Evolutionary conservation across 1,140 invertebrate species (phyloP), one percentile per base, ranked within the genome.

Genomic region (Ridgeia piscesae): DNA sequence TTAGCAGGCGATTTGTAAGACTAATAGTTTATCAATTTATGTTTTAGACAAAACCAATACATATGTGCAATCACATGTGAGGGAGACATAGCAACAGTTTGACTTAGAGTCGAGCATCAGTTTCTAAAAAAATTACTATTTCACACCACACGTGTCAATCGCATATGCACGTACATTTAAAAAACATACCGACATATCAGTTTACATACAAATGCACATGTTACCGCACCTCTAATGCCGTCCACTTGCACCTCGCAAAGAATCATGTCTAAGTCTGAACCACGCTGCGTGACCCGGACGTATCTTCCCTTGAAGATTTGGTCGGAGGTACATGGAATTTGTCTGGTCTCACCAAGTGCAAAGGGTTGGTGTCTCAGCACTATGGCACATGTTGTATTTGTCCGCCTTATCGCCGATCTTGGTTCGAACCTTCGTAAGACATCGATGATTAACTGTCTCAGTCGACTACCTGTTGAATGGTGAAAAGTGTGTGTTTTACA

Each of bases 231-330:
- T 21, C 58, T 9, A 77, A 21, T 31, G 58, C 58, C 58, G 58
- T 77, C 58, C 58, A 77, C 58, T 77, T 77, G 58, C 58, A 77
- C 58, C 58, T 77, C 58, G 58, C 58, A 77, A 77, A 77, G 58
- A 77, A 77, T 31, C 58, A 77, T 77, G 17, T 77, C 58, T 2
- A 77, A 17, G 58, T 77, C 27, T 77, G 58, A 77, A 27, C 58
- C 58, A 27, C 2, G 58, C 58, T 77, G 58, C 58, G 4, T 77
- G 58, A 77, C 27, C 58, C 27, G 11, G 58, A 77, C 17, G 58
- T 21, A 77, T 77, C 58, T 77, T 77, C 58, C 58, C 58, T 6
- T 77, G 58, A 77, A 77, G 17, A 77, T 77, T 27, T 31, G 58
- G 58, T 77, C 58, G 58, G 58, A 77, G 0, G 2, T 77, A 77